Evolutionary conservation across 1,140 invertebrate genomes (phyloP), one percentile per base, ranked within the genome.

Genomic region (Sitobion miscanthi): DNA sequence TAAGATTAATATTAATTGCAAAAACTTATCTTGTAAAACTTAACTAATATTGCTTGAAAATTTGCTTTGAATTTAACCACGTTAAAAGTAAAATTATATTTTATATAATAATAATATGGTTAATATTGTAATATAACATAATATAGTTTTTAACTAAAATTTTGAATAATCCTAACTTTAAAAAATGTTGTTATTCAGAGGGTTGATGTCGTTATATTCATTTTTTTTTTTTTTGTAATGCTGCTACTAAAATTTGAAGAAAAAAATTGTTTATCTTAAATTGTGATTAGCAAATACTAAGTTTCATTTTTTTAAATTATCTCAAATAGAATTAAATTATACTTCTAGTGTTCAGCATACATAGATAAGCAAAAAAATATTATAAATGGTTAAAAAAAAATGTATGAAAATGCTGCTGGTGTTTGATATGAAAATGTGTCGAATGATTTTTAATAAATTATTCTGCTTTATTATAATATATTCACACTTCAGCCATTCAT

Each of bases 401-500:
- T 47, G 23, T 49, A 49, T 88, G 20, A 88, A 49, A 88, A 88
- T 86, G 85, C 35, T 85, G 83, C 23, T 30, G 42, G 83, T 85
- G 42, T 30, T 85, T 85, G 1, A 69, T n/a, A 85, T 25, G 17
- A 88, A 88, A n/a, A 49, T n/a, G n/a, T 49, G 17, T 86, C 0
- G 9, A 88, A 21, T 88, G 20, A 6, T 49, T 49, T 87, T 49
- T 87, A 87, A 87, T 8, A 88, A n/a, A 52, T 35, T 52, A 52
- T 52, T 42, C 47, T 49, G 86, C 52, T 35, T 52, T 49, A 49
- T 88, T 35, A 52, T 42, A 42, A 42, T 42, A 42, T 30, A 14
- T 88, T 49, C 30, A 87, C 3, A 88, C 47, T 49, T 88, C 47
- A 47, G 86, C 86, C 45, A 88, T 88, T 88, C 45, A n/a, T 88